A percentile compares a stretch with the other conserved stretches of the same genome.
Evolutionary conservation across 2,888 invertebrate species (phyloP).

Genomic region (Venustoraphidia nigricollis): DNA sequence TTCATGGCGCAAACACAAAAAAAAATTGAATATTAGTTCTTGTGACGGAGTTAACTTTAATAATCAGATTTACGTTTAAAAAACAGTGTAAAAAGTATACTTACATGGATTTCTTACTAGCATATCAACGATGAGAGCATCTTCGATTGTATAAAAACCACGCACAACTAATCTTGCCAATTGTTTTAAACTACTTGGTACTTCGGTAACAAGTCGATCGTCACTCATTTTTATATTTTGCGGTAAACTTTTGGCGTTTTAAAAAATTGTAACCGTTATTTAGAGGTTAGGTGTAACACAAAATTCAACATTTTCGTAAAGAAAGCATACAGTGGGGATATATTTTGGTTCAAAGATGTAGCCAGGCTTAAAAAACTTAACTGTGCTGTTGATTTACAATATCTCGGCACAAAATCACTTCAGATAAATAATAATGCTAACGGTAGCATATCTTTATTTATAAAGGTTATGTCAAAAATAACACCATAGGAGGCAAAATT

Average conservation of each 20-base stretch:
- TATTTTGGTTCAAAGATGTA: neutral
- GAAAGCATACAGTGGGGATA: neutral
- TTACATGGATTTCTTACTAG: slow-evolving; percentile 85
- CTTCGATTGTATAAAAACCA: slow-evolving; percentile 88
- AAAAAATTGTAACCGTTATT: neutral
- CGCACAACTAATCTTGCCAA: slow-evolving; percentile 79
- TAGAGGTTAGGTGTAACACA: neutral
- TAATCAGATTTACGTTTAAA: neutral
- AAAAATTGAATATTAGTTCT: too few species aligned
- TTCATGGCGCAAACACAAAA: too few species aligned
- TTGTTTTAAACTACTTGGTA: slow-evolving; percentile 86
- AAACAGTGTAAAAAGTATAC: slow-evolving; percentile 17
- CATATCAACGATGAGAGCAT: slow-evolving; percentile 90
- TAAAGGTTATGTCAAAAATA: too few species aligned
- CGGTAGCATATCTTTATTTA: too few species aligned
- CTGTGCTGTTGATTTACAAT: too few species aligned
- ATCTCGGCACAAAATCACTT: too few species aligned
- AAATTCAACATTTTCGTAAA: neutral
- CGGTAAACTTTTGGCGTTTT: neutral
- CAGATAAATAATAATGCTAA: too few species aligned
- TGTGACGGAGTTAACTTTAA: too few species aligned
- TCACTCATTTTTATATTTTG: slow-evolving; percentile 38
- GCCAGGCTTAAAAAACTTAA: too few species aligned
- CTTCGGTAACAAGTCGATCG: slow-evolving; percentile 71
- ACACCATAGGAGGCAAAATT: too few species aligned